These are phyloP conservation scores for Xanthorhoe designata DNA, from an alignment of 2,888 invertebrate genomes.

Conservation along the genomic window DNA sequence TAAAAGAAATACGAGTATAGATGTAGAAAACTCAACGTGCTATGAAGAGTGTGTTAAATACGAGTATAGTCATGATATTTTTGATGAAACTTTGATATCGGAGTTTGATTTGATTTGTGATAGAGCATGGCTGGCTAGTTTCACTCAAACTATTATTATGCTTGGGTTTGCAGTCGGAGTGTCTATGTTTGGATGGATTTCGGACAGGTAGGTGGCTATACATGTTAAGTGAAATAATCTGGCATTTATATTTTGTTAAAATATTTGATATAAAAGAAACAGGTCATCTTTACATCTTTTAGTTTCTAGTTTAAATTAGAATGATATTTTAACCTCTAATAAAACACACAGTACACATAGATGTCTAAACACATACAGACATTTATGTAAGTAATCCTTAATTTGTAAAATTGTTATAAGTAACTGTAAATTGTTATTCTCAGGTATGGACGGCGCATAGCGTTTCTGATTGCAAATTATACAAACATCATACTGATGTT, in stretches of 20 bases:
- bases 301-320: no score
- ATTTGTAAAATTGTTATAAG: no score
- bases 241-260: no score
- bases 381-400: no score
- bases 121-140: conserved; percentile 60
- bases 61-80: conserved; percentile 52
- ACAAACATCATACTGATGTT: conserved; percentile 88
- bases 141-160: conserved; percentile 64
- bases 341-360: no score
- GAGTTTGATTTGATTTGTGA: conserved; percentile 64
- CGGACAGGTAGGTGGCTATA: conserved; percentile 65
- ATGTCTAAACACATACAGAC: no score
- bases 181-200: conserved; percentile 66
- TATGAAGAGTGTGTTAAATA: conserved; percentile 60
- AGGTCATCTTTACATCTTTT: no score
- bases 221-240: no score
- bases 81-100: conserved; percentile 58
- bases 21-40: conserved; percentile 53
- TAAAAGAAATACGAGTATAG: conserved; percentile 41
- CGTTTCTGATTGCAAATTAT: conserved; percentile 87
- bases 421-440: no score
- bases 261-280: no score
- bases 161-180: conserved; percentile 61
- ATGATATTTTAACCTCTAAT: no score
- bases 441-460: conserved; percentile 77